Evolutionary conservation across 2,888 invertebrate genomes (phyloP).

Genomic region (Eupsilia transversa): DNA sequence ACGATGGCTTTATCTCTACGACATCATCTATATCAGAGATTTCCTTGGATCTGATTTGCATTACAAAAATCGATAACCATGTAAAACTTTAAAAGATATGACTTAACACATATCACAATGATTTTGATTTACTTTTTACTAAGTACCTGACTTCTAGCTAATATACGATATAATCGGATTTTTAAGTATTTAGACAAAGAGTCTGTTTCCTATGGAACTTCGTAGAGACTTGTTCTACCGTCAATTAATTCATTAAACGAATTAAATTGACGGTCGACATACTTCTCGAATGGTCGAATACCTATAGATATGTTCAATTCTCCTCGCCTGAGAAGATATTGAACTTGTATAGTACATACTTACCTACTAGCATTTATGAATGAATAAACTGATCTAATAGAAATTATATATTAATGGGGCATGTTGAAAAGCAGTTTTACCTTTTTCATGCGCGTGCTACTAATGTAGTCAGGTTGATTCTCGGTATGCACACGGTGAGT

Average conservation of each 20-base stretch:
- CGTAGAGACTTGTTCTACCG: slow-evolving; percentile 1
- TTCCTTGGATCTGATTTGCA: slow-evolving; percentile 28
- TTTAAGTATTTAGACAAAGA: not conserved
- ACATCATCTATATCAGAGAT: slow-evolving; percentile 14
- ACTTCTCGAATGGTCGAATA: not conserved
- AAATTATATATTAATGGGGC: slow-evolving; percentile 24
- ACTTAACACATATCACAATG: not conserved
- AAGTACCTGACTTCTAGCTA: not conserved
- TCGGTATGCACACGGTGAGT: slow-evolving; percentile 32
- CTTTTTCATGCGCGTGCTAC: slow-evolving; percentile 27
- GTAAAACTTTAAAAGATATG: slow-evolving; percentile 24
- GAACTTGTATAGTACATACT: slow-evolving; percentile 3
- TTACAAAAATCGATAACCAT: slow-evolving; percentile 31
- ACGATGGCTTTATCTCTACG: slow-evolving; percentile 10
- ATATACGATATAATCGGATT: not conserved
- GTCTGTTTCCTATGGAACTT: slow-evolving; percentile 2
- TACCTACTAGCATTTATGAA: not conserved
- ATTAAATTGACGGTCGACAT: slow-evolving; percentile 6
- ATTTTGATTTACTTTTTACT: slow-evolving; percentile 5
- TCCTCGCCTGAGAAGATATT: not conserved
- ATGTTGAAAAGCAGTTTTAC: slow-evolving; percentile 49
- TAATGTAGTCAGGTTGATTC: slow-evolving; percentile 27
- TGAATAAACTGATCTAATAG: slow-evolving; percentile 1
- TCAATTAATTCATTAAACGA: slow-evolving; percentile 11
- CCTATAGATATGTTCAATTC: not conserved